phyloP scores from a whole-genome alignment of 2,797 vertebrate genomes.

The Poeciliopsis presidionis region DNA sequence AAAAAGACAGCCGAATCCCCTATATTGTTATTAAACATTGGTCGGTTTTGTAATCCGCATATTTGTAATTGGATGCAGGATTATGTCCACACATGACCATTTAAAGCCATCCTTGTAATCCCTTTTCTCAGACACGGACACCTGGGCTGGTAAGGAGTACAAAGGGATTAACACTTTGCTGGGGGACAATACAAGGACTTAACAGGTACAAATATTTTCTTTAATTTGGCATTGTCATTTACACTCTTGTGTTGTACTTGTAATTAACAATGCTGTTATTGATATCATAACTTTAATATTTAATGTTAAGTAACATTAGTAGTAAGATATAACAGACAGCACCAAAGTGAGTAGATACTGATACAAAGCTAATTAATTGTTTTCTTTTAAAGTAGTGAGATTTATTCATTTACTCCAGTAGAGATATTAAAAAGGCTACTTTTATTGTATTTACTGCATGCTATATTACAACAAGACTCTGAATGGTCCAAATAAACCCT shows the following conservation, averaged over 20 bases:
- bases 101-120: conserved; percentile 84
- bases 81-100: conserved; percentile 81
- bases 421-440: not conserved
- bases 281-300: not conserved
- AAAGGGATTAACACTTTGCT: conserved; percentile 48
- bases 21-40: conserved; percentile 23
- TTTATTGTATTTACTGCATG: not conserved
- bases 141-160: conserved; percentile 38
- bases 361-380: not conserved
- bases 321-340: not conserved
- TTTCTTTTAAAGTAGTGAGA: not conserved
- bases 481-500: not conserved
- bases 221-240: not conserved
- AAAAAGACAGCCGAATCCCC: conserved; percentile 8
- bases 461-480: not conserved
- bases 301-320: not conserved
- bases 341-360: not conserved
- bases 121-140: conserved; percentile 70
- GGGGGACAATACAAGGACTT: conserved; percentile 38
- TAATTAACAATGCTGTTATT: not conserved
- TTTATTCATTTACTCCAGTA: too few relatives aligned
- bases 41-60: conserved; percentile 64
- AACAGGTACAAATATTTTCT: conserved; percentile 44
- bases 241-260: too few relatives aligned
- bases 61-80: conserved; percentile 79